Percentiles rank a stretch among this genome's conserved stretches.
Conservation (phyloP, 1,140 invertebrate genomes). For the Belonocnema kinseyi region DNA sequence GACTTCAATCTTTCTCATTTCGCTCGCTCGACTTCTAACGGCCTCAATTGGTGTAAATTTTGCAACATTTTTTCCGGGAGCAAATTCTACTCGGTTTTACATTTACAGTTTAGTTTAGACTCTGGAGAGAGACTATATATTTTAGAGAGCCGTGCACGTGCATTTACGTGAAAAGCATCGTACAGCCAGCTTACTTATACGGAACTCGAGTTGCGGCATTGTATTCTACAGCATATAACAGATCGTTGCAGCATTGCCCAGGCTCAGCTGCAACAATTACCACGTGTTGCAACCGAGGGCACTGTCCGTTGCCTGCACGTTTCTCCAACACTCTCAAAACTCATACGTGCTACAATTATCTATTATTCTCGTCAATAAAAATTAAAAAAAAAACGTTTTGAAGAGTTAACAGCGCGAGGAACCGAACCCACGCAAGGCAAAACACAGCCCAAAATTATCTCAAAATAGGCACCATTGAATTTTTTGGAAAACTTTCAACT, state of each 20-base stretch:
- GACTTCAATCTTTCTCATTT: conserved; percentile 18
- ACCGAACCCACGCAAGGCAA: conserved; percentile 33
- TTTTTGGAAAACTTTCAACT: too few relatives aligned
- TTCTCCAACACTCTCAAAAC: conserved; percentile 27
- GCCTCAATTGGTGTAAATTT: conserved; percentile 23
- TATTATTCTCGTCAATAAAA: not conserved
- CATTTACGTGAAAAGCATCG: conserved; percentile 44
- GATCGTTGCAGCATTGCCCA: conserved; percentile 50
- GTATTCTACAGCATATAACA: conserved; percentile 41
- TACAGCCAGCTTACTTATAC: conserved; percentile 24
- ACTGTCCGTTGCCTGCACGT: conserved; percentile 35
- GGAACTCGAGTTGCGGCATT: conserved; percentile 52
- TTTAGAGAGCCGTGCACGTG: conserved; percentile 37
- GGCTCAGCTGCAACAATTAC: conserved; percentile 60
- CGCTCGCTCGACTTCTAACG: not conserved
- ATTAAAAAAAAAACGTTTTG: too few relatives aligned
- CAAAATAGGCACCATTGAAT: too few relatives aligned
- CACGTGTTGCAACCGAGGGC: conserved; percentile 59
- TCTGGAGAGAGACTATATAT: not conserved
- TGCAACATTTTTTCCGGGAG: conserved; percentile 2
- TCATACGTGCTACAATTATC: not conserved
- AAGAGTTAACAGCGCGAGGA: too few relatives aligned
- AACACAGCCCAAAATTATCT: too few relatives aligned
- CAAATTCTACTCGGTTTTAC: not conserved
- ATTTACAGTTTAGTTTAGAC: conserved; percentile 10